Percentiles rank a stretch among this genome's conserved stretches.
phyloP scores from a whole-genome alignment of 2,888 invertebrate species.

The Lamellibrachia columna region DNA sequence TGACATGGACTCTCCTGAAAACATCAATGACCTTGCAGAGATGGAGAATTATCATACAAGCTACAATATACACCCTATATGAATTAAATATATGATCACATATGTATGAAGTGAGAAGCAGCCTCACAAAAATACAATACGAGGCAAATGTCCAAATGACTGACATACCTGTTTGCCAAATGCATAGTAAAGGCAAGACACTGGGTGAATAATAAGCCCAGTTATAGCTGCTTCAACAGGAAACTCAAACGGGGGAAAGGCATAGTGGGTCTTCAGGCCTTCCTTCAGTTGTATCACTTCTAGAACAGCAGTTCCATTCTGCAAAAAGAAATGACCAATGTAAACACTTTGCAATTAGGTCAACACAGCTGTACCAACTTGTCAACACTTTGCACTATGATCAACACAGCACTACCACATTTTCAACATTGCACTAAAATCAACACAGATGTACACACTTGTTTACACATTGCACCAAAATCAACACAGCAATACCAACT shows the following conservation, averaged over 20 bases:
- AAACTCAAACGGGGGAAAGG: conserved; percentile 16
- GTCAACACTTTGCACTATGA: too few relatives aligned
- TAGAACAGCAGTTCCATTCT: neutral
- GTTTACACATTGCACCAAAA: too few relatives aligned
- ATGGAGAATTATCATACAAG: too few relatives aligned
- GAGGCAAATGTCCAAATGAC: neutral
- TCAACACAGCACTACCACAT: too few relatives aligned
- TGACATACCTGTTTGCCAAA: neutral
- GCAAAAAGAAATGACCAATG: neutral
- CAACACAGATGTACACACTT: too few relatives aligned
- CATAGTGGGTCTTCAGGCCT: neutral
- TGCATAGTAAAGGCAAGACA: neutral
- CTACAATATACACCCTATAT: neutral
- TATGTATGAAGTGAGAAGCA: neutral
- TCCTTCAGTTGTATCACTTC: neutral
- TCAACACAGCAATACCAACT: too few relatives aligned
- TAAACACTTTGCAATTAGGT: too few relatives aligned
- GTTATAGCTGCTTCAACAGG: conserved; percentile 9
- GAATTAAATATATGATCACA: neutral
- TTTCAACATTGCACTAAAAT: too few relatives aligned
- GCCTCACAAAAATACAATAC: neutral
- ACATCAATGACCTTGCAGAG: too few relatives aligned
- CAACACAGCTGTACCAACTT: too few relatives aligned
- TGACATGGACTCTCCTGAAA: too few relatives aligned
- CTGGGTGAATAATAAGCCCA: neutral